Conservation (phyloP, 2,113 vertebrate species). For the Callipepla squamata region DNA sequence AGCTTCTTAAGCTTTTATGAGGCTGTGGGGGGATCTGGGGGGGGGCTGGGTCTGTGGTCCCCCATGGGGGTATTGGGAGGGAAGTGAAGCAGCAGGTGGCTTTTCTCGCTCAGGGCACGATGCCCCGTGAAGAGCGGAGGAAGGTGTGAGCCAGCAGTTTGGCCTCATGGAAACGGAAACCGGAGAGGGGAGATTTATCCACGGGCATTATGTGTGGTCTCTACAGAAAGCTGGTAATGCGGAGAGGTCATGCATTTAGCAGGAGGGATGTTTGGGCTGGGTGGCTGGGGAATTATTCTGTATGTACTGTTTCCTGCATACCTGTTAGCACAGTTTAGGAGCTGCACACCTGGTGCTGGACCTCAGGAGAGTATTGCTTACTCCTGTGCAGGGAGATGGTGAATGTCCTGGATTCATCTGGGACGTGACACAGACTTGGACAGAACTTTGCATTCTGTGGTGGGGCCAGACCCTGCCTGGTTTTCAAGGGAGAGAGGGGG, state of each 20-base stretch:
- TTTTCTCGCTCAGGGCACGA: not conserved
- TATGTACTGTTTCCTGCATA: not conserved
- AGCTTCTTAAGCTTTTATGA: not conserved
- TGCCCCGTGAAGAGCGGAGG: slow-evolving; percentile 24
- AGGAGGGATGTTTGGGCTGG: not conserved
- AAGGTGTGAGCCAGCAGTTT: slow-evolving; percentile 57
- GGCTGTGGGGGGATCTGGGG: not conserved
- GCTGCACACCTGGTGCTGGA: not conserved
- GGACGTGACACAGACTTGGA: not conserved
- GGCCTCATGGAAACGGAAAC: slow-evolving; percentile 52
- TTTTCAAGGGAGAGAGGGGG: not conserved
- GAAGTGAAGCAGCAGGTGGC: not conserved
- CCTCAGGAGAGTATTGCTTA: not conserved
- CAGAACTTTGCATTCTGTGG: not conserved
- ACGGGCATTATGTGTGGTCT: slow-evolving; percentile 62
- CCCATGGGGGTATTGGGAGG: not conserved
- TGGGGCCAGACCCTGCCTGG: not conserved
- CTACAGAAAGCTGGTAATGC: slow-evolving; percentile 38
- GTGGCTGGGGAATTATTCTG: not conserved
- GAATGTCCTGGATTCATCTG: not conserved
- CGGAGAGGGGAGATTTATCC: slow-evolving; percentile 47
- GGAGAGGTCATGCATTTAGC: slow-evolving; percentile 8
- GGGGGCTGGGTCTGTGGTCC: not conserved
- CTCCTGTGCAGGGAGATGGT: accelerated
- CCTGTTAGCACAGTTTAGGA: not conserved